Conservation (phyloP, 2,113 vertebrate species). For the Emberiza fucata region DNA sequence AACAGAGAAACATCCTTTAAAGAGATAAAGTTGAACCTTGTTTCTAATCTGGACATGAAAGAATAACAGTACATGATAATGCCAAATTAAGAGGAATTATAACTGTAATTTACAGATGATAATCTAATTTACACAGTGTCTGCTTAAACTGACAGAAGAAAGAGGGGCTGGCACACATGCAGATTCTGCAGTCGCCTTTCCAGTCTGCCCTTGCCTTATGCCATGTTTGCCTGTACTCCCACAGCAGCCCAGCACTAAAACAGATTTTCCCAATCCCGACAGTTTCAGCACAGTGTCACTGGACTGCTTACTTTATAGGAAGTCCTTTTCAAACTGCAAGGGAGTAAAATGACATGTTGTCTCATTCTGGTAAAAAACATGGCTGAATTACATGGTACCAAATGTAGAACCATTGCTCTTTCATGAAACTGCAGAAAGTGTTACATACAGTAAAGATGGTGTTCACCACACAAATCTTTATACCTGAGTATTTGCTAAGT, state of each 20-base stretch:
- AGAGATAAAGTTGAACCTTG: background rate
- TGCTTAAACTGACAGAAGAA: background rate
- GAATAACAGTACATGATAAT: background rate
- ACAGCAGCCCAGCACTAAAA: background rate
- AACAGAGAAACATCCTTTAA: background rate
- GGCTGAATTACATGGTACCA: background rate
- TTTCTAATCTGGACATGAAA: background rate
- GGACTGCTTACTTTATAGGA: background rate
- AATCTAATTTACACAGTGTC: background rate
- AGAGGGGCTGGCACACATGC: rapidly evolving
- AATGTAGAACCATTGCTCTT: background rate
- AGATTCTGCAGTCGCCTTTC: background rate
- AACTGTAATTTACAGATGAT: background rate
- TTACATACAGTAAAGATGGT: background rate
- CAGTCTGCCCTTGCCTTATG: rapidly evolving
- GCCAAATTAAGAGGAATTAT: background rate
- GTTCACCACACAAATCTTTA: background rate
- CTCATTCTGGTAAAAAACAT: background rate
- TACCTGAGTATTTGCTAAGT: background rate
- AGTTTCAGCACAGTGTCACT: background rate
- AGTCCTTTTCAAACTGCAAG: background rate
- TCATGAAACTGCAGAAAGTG: background rate
- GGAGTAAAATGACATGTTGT: background rate
- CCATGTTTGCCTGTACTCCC: background rate
- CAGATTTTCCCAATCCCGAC: background rate